Conservation (phyloP, 1,140 invertebrate genomes). For the Luehdorfia chinensis region DNA sequence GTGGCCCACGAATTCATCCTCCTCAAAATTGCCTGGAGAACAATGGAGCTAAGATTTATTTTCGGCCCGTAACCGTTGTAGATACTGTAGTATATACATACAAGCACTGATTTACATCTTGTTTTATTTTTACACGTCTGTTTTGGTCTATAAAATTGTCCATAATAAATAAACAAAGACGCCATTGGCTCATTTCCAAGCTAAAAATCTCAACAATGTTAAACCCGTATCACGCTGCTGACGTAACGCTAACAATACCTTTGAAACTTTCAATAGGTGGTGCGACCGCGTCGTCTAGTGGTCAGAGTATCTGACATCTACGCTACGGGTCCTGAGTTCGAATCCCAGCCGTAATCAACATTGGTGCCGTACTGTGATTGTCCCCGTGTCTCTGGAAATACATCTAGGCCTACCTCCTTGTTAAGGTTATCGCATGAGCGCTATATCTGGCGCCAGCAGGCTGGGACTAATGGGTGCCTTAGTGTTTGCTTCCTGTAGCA, state of each 20-base stretch:
- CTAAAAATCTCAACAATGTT: constrained; percentile 35
- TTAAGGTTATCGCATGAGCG: too few species aligned
- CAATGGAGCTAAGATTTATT: constrained; percentile 16
- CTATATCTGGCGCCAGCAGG: too few species aligned
- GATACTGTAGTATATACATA: constrained; percentile 18
- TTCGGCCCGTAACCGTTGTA: constrained; percentile 10
- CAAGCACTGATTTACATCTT: constrained; percentile 21
- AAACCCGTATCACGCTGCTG: constrained; percentile 25
- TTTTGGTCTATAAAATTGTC: constrained; percentile 52
- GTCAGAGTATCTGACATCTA: too few species aligned
- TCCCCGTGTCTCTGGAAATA: too few species aligned
- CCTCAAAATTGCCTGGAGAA: constrained; percentile 1
- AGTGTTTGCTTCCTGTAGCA: too few species aligned
- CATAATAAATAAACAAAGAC: constrained; percentile 57
- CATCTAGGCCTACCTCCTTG: too few species aligned
- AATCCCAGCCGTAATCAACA: too few species aligned
- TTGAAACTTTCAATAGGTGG: constrained; percentile 5
- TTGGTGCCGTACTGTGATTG: too few species aligned
- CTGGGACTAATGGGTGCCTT: too few species aligned
- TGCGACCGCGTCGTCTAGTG: too few species aligned
- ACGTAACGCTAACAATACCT: constrained; percentile 21
- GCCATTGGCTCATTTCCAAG: constrained; percentile 47
- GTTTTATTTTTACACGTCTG: constrained; percentile 54
- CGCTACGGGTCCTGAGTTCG: too few species aligned
- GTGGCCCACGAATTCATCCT: too few species aligned